Conservation (phyloP, 92 coral and sea anemone genomes). For the Isaurus tuberculatus region DNA sequence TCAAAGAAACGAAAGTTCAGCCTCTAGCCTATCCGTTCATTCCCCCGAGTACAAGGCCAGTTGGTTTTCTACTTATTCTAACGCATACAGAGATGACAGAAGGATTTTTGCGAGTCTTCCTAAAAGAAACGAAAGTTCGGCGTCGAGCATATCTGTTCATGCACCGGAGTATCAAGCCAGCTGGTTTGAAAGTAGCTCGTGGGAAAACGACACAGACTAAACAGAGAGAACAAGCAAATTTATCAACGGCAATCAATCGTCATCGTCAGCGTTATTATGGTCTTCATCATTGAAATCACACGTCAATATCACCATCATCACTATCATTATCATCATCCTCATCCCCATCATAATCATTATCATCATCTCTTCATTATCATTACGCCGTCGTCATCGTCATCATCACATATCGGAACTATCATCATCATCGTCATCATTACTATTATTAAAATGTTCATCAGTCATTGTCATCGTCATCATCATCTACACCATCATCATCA, state of each 20-base stretch:
- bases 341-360: background rate
- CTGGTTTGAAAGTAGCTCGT: background rate
- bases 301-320: background rate
- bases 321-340: background rate
- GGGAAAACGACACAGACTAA: background rate
- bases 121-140: constrained; percentile 29
- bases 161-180: constrained; percentile 20
- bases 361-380: background rate
- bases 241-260: too few species aligned
- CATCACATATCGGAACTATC: background rate
- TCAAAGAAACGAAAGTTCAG: constrained; percentile 28
- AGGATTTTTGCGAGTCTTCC: background rate
- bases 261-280: background rate
- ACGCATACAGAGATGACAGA: background rate
- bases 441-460: background rate
- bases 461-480: background rate
- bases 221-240: background rate
- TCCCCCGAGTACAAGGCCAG: constrained; percentile 22
- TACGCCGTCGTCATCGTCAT: background rate
- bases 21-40: constrained; percentile 1
- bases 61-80: background rate
- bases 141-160: constrained; percentile 3
- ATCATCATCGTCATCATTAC: background rate
- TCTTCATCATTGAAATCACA: background rate
- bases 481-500: background rate